Evolutionary conservation across 92 coral and sea anemone genomes (phyloP).

Genomic region (Bergia puertoricense): DNA sequence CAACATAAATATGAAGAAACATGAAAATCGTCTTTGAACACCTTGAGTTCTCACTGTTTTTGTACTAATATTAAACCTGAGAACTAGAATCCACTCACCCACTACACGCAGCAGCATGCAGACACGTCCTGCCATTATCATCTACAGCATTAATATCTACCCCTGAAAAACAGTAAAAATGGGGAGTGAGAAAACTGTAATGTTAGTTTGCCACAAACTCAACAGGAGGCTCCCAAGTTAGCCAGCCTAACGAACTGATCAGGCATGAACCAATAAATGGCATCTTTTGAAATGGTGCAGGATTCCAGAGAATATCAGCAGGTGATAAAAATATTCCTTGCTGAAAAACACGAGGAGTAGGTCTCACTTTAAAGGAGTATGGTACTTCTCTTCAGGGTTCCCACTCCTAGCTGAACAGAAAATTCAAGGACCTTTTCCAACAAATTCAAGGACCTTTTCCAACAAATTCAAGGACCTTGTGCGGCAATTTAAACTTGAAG

Average conservation of each 20-base stretch:
- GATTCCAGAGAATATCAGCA: not conserved
- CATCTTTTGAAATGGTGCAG: not conserved
- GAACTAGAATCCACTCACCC: constrained; percentile 67
- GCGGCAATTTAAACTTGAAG: no score
- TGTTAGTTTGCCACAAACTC: not conserved
- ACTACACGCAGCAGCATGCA: constrained; percentile 98
- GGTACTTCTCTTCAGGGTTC: no score
- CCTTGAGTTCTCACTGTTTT: no score
- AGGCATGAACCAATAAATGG: no score
- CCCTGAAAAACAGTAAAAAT: constrained; percentile 55
- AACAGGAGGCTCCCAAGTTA: not conserved
- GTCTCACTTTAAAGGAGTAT: no score
- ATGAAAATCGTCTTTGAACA: no score
- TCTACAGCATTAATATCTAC: constrained; percentile 81
- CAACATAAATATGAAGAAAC: no score
- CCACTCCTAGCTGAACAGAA: no score
- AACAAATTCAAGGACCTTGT: no score
- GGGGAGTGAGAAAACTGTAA: not conserved
- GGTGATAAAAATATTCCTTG: not conserved
- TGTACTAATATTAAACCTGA: no score
- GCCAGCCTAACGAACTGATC: not conserved
- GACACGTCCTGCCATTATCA: constrained; percentile 83
- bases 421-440: no score
- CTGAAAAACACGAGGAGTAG: not conserved
- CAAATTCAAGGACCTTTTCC: no score